Evolutionary conservation across 2,113 vertebrate species (phyloP).

Genomic region (Pipra filicauda): DNA sequence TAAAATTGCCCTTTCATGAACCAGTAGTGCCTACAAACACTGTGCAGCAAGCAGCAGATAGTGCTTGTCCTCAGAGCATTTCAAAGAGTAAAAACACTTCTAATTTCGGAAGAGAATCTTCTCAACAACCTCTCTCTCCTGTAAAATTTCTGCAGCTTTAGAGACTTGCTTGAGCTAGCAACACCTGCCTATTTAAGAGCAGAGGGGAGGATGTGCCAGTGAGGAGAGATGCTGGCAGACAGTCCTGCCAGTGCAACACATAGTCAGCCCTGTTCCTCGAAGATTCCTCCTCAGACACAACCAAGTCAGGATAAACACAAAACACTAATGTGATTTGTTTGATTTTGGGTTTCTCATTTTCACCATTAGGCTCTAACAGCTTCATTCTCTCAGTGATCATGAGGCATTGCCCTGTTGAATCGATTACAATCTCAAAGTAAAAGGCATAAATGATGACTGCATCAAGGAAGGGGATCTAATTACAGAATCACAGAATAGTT

Average conservation of each 20-base stretch:
- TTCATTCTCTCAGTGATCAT: not conserved
- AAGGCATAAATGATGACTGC: not conserved
- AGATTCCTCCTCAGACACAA: not conserved
- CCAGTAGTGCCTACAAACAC: not conserved
- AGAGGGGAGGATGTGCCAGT: not conserved
- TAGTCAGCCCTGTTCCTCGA: not conserved
- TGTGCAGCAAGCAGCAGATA: not conserved
- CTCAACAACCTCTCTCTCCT: not conserved
- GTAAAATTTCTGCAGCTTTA: not conserved
- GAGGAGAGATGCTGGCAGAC: not conserved
- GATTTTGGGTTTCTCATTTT: not conserved
- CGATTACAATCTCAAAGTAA: not conserved
- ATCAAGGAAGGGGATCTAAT: not conserved
- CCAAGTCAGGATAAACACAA: not conserved
- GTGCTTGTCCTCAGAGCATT: not conserved
- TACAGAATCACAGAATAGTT: not conserved
- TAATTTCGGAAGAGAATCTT: not conserved
- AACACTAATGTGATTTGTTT: not conserved
- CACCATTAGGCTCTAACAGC: not conserved
- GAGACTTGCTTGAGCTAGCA: not conserved
- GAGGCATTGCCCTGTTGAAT: not conserved
- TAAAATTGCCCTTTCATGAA: not conserved
- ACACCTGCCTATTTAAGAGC: not conserved
- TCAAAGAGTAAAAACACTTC: not conserved
- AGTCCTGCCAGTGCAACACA: not conserved